These are phyloP conservation scores for Deladenus siricidicola DNA, from an alignment of 2,888 invertebrate genomes.

Conservation along the genomic window DNA sequence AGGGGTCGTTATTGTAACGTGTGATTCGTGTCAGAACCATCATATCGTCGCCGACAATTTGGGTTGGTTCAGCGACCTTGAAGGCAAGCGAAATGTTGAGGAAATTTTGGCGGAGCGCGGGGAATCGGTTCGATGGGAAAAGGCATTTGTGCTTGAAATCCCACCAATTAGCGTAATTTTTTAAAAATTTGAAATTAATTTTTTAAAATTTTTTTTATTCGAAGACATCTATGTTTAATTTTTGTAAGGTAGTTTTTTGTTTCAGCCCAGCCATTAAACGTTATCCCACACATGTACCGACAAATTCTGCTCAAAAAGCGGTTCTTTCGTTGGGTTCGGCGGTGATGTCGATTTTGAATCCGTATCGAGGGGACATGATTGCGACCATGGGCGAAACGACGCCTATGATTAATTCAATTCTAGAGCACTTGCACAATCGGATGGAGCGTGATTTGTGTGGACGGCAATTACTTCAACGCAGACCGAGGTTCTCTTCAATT, in stretches of 20 bases:
- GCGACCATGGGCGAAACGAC: slow-evolving; percentile 88
- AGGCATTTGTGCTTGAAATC: no score
- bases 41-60: slow-evolving; percentile 93
- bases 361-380: slow-evolving; percentile 75
- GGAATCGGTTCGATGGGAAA: slow-evolving; percentile 72
- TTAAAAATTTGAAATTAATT: no score
- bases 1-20: slow-evolving; percentile 80
- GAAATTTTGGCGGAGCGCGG: slow-evolving; percentile 78
- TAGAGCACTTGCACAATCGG: slow-evolving; percentile 56
- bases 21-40: slow-evolving; percentile 65
- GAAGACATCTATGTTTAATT: no score
- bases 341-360: slow-evolving; percentile 71
- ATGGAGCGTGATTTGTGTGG: slow-evolving; percentile 76
- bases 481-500: no score
- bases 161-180: no score
- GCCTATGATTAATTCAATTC: slow-evolving; percentile 60
- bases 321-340: slow-evolving; percentile 69
- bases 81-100: slow-evolving; percentile 69
- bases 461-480: slow-evolving; percentile 64
- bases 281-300: slow-evolving; percentile 43
- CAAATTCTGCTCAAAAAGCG: slow-evolving; percentile 65
- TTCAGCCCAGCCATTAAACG: no score
- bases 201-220: no score
- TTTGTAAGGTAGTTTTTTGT: no score
- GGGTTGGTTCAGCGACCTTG: slow-evolving; percentile 78